Conservation (phyloP, 2,888 invertebrate species). For the Kuschelorhynchus macadamiae region DNA sequence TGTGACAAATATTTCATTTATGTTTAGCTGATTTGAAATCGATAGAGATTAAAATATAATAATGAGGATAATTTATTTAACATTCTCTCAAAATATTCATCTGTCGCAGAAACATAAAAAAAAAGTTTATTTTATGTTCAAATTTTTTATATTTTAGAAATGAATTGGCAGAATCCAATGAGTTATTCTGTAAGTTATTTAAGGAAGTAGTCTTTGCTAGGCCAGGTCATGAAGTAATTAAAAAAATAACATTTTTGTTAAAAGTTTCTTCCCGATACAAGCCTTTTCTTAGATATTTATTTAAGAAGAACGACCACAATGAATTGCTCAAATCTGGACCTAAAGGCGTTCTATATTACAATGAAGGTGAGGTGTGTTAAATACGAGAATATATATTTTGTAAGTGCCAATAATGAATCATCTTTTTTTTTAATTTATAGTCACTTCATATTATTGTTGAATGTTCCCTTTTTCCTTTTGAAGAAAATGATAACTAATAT, state of each 20-base stretch:
- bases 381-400: conserved; percentile 8
- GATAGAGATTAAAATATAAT: no score
- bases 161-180: conserved; percentile 17
- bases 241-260: conserved; percentile 53
- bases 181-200: conserved; percentile 50
- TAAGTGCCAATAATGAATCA: not conserved
- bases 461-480: no score
- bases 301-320: conserved; percentile 51
- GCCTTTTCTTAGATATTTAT: conserved; percentile 56
- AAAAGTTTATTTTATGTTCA: no score
- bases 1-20: no score
- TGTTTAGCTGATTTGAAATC: no score
- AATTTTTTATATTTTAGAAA: conserved; percentile 30
- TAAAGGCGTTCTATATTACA: conserved; percentile 57
- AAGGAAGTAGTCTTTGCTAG: conserved; percentile 55
- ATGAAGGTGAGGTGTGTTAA: conserved; percentile 53
- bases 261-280: conserved; percentile 53
- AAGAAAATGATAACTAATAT: no score
- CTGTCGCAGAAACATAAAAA: no score
- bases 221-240: conserved; percentile 51
- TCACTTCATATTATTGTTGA: no score
- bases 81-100: no score
- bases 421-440: no score
- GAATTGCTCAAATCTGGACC: conserved; percentile 31
- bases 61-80: no score